Evolutionary conservation across 2,888 invertebrate genomes (phyloP), one percentile per base, ranked within the genome.

Genomic region (Erebia aethiops): DNA sequence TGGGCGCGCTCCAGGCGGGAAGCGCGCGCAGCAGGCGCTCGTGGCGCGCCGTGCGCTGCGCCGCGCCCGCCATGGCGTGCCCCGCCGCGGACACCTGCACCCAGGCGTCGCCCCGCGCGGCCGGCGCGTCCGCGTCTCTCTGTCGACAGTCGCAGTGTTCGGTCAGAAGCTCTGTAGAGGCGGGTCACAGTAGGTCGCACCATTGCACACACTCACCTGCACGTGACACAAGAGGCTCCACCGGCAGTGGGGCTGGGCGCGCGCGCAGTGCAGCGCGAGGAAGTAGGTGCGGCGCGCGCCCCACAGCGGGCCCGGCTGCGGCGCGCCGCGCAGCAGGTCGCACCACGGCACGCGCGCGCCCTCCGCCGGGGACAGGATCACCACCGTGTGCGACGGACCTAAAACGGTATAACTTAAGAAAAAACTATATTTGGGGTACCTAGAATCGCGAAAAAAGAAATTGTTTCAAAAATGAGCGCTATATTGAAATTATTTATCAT

Each of bases 1-100:
- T 95, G 69, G 95, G 90, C 26, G 96, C 95, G 46, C 95, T 93
- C 95, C 95, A 95, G 0, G 89, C 80, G 51, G 96, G 96, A 82
- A 96, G 95, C 78, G 94, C 91, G 14, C 81, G 82, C 75, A 96
- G 86, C 76, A 96, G 94, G 54, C 62, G 88, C 82, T 71, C 91
- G 88, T 80, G 96, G 90, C 74, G 92, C 80, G 52, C 80, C 87
- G 88, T 83, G 94, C 93, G 71, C 91, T 87, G 92, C 87, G 46
- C 26, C 87, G 52, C 94, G 94, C 96, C 84, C 95, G 94, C 74
- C 81, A 82, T 77, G 52, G 81, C 82, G 84, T 96, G 96, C 0
- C 95, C 95, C 49, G 94, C 95, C 75, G 95, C 86, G 70, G 95
- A 95, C 75, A 96, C 80, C 74, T 95, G 94, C 78, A 95, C 84